Evolutionary conservation across 1,140 invertebrate genomes (phyloP).

Genomic region (Gonatopus flavifemur): DNA sequence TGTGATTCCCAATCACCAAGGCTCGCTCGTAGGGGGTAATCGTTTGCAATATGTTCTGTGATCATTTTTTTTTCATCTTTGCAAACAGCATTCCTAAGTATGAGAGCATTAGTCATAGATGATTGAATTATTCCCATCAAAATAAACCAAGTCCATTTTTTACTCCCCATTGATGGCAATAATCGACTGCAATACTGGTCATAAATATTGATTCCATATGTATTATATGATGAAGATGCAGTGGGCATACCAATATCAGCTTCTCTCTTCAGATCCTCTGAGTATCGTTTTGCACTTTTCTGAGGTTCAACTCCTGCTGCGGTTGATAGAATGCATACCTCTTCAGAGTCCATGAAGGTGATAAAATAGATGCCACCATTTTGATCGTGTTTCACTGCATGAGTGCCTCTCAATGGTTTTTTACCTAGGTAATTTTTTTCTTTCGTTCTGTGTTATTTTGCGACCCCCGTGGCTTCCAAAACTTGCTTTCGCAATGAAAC

Average conservation of each 20-base stretch:
- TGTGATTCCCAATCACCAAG: no score
- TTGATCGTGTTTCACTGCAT: constrained; percentile 7
- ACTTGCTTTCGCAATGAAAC: constrained; percentile 8
- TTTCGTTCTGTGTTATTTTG: constrained; percentile 14
- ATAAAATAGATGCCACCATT: constrained; percentile 17
- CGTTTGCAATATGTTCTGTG: neutral
- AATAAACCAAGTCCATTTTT: neutral
- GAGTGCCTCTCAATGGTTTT: constrained; percentile 1
- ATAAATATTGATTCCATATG: neutral
- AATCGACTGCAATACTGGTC: neutral
- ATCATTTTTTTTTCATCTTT: neutral
- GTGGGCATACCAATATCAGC: neutral
- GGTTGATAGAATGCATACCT: neutral
- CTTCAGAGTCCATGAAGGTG: constrained; percentile 17
- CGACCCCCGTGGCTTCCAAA: constrained; percentile 11
- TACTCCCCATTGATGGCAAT: neutral
- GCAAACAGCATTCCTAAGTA: neutral
- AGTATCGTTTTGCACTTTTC: neutral
- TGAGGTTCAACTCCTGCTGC: neutral
- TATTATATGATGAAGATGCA: neutral
- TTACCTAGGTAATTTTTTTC: constrained; percentile 9
- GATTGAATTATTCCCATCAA: neutral
- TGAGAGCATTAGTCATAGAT: neutral
- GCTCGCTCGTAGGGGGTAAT: neutral
- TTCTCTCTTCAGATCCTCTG: no score